Conservation (phyloP, 1,140 invertebrate species). For the Mylabris phalerata region DNA sequence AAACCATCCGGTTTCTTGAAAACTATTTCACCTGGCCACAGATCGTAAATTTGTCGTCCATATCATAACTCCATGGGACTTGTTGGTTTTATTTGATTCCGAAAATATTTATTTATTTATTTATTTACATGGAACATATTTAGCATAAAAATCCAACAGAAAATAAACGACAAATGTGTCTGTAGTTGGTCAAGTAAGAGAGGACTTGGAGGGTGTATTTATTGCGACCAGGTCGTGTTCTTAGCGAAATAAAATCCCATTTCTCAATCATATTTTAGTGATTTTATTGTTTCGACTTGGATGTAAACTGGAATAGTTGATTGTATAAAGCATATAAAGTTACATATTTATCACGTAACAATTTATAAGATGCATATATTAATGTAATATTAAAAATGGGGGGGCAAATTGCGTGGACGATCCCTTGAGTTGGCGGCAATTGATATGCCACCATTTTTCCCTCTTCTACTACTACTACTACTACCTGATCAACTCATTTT, state of each 20-base stretch:
- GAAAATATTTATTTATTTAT: too few relatives aligned
- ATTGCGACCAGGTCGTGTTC: conserved; percentile 36
- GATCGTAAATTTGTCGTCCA: too few relatives aligned
- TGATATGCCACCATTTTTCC: neutral
- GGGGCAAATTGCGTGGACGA: conserved; percentile 31
- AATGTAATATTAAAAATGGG: conserved; percentile 3
- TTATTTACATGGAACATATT: neutral
- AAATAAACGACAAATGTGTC: conserved; percentile 19
- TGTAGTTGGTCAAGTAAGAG: neutral
- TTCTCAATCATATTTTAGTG: conserved; percentile 44
- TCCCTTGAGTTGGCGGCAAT: neutral
- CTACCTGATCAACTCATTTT: conserved; percentile 22
- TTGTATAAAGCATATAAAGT: conserved; percentile 43
- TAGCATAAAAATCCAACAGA: conserved; percentile 13
- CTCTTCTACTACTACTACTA: neutral
- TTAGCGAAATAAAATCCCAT: conserved; percentile 38
- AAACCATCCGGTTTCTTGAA: too few relatives aligned
- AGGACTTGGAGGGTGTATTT: conserved; percentile 27
- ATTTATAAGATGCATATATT: conserved; percentile 43
- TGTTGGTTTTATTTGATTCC: too few relatives aligned
- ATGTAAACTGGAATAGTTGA: conserved; percentile 43
- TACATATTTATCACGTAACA: conserved; percentile 42
- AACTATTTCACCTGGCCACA: too few relatives aligned
- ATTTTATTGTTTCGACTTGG: conserved; percentile 42
- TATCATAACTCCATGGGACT: too few relatives aligned